Conservation (phyloP, 2,113 vertebrate species). For the Parotia lawesii region DNA sequence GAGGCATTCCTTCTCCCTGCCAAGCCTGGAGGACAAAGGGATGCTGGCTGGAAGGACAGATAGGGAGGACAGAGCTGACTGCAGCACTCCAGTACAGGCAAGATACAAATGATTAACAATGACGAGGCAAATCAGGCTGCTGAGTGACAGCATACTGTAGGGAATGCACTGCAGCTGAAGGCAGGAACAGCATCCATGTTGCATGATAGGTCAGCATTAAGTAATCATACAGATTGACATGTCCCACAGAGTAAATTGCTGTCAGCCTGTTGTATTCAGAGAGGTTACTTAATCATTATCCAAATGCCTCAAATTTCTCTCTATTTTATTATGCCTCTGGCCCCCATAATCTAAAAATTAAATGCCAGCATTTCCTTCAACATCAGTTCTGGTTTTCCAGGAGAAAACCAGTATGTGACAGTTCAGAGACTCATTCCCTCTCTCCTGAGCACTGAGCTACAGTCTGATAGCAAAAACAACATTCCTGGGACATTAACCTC, state of each 20-base stretch:
- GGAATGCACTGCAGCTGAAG: neutral
- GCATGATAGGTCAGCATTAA: neutral
- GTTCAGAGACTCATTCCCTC: neutral
- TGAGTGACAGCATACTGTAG: fast-evolving
- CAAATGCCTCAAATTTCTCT: neutral
- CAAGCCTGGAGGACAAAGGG: neutral
- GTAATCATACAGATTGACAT: neutral
- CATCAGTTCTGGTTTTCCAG: neutral
- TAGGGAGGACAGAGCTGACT: neutral
- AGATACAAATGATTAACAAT: neutral
- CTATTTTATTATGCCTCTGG: neutral
- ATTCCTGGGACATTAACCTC: neutral
- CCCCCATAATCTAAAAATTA: neutral
- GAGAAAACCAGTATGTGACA: neutral
- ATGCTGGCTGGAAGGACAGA: neutral
- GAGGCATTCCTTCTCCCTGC: neutral
- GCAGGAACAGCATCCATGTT: neutral
- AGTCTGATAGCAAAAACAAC: neutral
- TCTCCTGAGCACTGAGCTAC: neutral
- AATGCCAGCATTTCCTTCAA: neutral
- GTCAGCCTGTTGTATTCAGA: neutral
- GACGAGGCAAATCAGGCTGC: neutral
- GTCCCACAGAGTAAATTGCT: neutral
- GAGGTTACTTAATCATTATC: neutral
- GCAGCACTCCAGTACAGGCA: neutral